These are phyloP conservation scores for Caradrina kadenii DNA, from an alignment of 2,888 invertebrate species.

Conservation along the genomic window DNA sequence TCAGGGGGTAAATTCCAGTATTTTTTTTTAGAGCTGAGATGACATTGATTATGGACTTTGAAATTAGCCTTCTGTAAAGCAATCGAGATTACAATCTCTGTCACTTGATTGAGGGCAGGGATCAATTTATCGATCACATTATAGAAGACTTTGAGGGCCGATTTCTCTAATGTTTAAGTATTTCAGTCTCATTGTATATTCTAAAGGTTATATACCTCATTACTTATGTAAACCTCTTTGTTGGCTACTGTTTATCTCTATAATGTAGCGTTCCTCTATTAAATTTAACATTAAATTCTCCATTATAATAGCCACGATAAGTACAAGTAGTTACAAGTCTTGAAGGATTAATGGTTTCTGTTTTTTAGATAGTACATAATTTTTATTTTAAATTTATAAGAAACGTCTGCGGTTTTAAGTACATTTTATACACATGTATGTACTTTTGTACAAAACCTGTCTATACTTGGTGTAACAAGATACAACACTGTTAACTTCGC, in stretches of 20 bases:
- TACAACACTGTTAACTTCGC: no score
- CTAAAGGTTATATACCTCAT: constrained; percentile 14
- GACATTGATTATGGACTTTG: no score
- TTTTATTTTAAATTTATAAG: background rate
- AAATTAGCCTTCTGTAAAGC: no score
- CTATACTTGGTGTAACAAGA: no score
- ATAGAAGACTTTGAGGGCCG: background rate
- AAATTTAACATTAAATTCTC: constrained; percentile 16
- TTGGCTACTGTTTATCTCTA: constrained; percentile 14
- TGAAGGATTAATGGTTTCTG: background rate
- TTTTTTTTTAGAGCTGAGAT: no score
- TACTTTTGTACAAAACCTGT: no score
- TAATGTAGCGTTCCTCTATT: constrained; percentile 17
- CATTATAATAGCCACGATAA: constrained; percentile 2
- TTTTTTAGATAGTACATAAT: background rate
- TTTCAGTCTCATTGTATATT: background rate
- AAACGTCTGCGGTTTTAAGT: no score
- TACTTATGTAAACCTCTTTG: constrained; percentile 18
- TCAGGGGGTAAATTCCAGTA: no score
- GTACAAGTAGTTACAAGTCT: background rate
- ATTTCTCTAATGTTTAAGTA: background rate
- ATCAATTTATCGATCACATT: background rate
- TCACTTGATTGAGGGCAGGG: background rate
- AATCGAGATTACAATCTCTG: background rate
- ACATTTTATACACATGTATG: no score